Conservation (phyloP, 2,797 vertebrate genomes). For the Amphiprion clarkii region DNA sequence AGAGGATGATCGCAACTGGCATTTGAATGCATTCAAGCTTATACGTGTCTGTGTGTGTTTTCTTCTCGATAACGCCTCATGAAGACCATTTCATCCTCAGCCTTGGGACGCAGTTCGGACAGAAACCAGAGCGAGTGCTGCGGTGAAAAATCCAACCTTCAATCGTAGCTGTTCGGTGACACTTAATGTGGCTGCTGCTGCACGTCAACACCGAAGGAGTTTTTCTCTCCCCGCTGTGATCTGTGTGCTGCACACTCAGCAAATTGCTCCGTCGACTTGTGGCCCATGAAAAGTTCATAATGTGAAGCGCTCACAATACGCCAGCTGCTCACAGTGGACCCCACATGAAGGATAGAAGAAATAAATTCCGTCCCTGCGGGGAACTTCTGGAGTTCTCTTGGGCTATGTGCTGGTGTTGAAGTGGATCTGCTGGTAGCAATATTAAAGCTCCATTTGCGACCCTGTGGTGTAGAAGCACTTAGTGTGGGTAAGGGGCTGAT, state of each 20-base stretch:
- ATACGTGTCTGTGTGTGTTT: slow-evolving; percentile 35
- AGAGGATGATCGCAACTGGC: slow-evolving; percentile 43
- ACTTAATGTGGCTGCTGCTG: slow-evolving; percentile 44
- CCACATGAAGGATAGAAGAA: slow-evolving; percentile 20
- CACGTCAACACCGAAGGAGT: slow-evolving; percentile 37
- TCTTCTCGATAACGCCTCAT: slow-evolving; percentile 44
- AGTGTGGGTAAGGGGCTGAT: not conserved
- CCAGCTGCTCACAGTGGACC: slow-evolving; percentile 27
- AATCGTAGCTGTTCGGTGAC: slow-evolving; percentile 51
- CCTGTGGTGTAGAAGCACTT: not conserved
- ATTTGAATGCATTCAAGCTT: slow-evolving; percentile 29
- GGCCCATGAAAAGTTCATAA: slow-evolving; percentile 56
- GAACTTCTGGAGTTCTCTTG: slow-evolving; percentile 7
- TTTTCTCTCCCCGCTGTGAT: slow-evolving; percentile 42
- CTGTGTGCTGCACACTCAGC: slow-evolving; percentile 60
- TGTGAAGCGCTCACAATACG: slow-evolving; percentile 20
- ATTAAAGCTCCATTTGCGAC: slow-evolving; percentile 28
- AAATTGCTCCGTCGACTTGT: slow-evolving; percentile 52
- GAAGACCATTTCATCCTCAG: slow-evolving; percentile 52
- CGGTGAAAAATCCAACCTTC: slow-evolving; percentile 22
- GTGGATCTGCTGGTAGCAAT: slow-evolving; percentile 8
- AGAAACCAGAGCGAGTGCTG: slow-evolving; percentile 30
- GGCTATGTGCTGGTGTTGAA: slow-evolving; percentile 8
- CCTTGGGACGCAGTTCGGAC: slow-evolving; percentile 57
- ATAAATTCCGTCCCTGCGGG: slow-evolving; percentile 3